These are phyloP conservation scores for Heliconius himera DNA, from an alignment of 1,140 invertebrate species.

Conservation along the genomic window DNA sequence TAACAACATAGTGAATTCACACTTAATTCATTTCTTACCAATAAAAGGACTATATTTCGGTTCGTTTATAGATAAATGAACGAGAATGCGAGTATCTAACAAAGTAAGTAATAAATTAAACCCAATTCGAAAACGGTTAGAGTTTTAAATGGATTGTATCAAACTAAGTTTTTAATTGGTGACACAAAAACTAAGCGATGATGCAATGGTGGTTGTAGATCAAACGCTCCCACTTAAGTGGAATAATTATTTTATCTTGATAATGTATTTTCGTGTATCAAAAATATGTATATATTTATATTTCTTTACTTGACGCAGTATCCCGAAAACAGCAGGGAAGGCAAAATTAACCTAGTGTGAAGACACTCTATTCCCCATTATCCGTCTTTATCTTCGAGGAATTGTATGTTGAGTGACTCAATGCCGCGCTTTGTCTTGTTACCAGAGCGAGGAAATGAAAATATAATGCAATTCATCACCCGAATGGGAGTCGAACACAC, in stretches of 20 bases:
- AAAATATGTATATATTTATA: not conserved
- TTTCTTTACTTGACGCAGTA: not conserved
- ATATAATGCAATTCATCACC: not conserved
- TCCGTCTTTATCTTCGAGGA: no score
- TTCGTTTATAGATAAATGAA: slow-evolving; percentile 27
- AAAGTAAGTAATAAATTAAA: slow-evolving; percentile 1
- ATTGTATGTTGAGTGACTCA: no score
- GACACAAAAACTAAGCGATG: slow-evolving; percentile 26
- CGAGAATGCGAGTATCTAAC: not conserved
- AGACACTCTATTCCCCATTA: no score
- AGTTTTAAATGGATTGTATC: slow-evolving; percentile 7
- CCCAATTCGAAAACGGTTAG: not conserved
- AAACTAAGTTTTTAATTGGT: slow-evolving; percentile 24
- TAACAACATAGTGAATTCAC: slow-evolving; percentile 30
- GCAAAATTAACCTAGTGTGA: no score
- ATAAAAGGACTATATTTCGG: slow-evolving; percentile 32
- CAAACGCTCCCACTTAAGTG: not conserved
- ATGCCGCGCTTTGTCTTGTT: not conserved
- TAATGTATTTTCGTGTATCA: no score
- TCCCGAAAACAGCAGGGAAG: no score
- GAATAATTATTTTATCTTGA: not conserved
- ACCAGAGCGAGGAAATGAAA: not conserved
- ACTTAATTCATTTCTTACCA: slow-evolving; percentile 36
- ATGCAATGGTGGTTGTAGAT: slow-evolving; percentile 13
- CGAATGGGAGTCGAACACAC: not conserved